A percentile compares a stretch with the other conserved stretches of the same genome.
phyloP scores from a whole-genome alignment of 2,888 invertebrate species.

The Campopleginae sp. region DNA sequence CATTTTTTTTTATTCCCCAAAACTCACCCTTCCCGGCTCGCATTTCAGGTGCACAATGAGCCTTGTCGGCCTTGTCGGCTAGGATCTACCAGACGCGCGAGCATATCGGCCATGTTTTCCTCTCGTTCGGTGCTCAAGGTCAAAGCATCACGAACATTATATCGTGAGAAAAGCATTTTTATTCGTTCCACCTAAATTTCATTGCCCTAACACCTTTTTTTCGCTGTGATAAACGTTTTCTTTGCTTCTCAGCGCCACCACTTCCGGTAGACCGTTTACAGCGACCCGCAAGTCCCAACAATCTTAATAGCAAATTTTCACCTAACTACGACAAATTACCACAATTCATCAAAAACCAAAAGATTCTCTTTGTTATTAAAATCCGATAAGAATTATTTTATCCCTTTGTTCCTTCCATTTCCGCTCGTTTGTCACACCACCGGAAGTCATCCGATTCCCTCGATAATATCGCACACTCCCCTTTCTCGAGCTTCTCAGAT shows the following conservation, averaged over 20 bases:
- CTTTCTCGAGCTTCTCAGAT: neutral
- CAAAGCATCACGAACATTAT: neutral
- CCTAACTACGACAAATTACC: neutral
- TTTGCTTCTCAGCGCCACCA: neutral
- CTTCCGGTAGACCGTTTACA: conserved; percentile 7
- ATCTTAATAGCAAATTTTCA: conserved; percentile 2
- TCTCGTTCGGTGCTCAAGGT: neutral
- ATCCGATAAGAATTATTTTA: conserved; percentile 19
- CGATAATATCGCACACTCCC: neutral
- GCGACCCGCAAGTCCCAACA: conserved; percentile 8
- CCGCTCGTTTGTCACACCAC: conserved; percentile 2
- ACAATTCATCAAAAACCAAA: neutral
- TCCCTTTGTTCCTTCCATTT: conserved; percentile 6
- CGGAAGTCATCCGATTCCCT: conserved; percentile 32
- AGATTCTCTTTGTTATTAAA: conserved; percentile 9
- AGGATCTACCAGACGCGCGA: neutral
- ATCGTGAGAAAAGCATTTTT: neutral
- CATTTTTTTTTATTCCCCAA: neutral
- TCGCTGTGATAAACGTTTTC: neutral
- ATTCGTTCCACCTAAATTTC: neutral
- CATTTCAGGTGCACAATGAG: conserved; percentile 9
- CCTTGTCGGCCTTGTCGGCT: too few species aligned
- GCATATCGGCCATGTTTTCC: conserved; percentile 28
- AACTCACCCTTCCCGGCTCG: neutral
- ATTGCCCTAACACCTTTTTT: neutral